Percentiles rank a stretch among this genome's conserved stretches.
Conservation (phyloP, 2,888 invertebrate genomes). For the Patella depressa region DNA sequence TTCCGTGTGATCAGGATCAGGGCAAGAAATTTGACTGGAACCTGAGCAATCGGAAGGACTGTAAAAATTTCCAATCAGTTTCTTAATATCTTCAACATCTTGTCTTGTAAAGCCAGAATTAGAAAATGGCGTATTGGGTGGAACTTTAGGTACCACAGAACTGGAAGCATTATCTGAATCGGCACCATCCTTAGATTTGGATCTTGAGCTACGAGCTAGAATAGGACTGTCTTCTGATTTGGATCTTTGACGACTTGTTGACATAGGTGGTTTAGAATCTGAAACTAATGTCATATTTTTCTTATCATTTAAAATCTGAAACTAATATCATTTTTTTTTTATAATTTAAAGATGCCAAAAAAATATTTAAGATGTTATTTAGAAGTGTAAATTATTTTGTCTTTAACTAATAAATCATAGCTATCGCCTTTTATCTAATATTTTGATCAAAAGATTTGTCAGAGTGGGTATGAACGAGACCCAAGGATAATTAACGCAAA, state of each 20-base stretch:
- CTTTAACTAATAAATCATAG: too few relatives aligned
- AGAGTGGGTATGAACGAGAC: too few relatives aligned
- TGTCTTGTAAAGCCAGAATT: conserved; percentile 46
- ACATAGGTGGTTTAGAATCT: background rate
- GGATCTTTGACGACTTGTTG: background rate
- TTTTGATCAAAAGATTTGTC: too few relatives aligned
- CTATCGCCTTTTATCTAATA: too few relatives aligned
- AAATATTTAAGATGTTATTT: too few relatives aligned
- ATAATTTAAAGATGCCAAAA: too few relatives aligned
- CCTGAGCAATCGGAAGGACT: conserved; percentile 49
- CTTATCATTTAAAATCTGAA: too few relatives aligned
- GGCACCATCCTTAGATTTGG: conserved; percentile 20
- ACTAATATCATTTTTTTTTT: too few relatives aligned
- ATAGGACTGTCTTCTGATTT: conserved; percentile 17
- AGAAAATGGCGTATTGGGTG: conserved; percentile 32
- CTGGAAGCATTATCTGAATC: background rate
- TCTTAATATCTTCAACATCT: conserved; percentile 54
- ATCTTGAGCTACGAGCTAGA: conserved; percentile 15
- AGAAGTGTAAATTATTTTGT: too few relatives aligned
- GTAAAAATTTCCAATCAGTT: conserved; percentile 27
- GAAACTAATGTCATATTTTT: too few relatives aligned
- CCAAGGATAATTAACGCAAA: too few relatives aligned
- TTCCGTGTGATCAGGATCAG: conserved; percentile 41
- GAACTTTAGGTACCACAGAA: conserved; percentile 6
- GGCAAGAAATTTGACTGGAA: conserved; percentile 58